A percentile compares a stretch with the other conserved stretches of the same genome.
These are phyloP conservation scores for Stegophylla sp. DNA, from an alignment of 2,888 invertebrate species.

Conservation along the genomic window DNA sequence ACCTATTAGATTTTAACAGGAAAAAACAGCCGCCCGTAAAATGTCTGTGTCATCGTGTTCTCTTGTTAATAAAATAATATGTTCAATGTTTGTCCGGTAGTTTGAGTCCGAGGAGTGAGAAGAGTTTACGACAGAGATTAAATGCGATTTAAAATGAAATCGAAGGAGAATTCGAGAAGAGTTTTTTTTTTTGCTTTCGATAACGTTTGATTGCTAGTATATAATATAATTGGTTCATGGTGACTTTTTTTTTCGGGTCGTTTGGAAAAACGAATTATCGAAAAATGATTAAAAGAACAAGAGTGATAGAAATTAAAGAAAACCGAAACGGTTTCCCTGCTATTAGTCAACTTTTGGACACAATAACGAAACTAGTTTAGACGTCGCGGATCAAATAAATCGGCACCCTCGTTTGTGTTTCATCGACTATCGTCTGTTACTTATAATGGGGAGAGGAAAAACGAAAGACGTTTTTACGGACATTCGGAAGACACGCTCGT, in stretches of 20 bases:
- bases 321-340: conserved; percentile 4
- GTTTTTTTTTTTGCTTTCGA: background rate
- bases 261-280: conserved; percentile 6
- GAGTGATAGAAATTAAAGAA: background rate
- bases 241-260: background rate
- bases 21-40: too few species aligned
- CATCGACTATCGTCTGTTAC: too few species aligned
- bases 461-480: too few species aligned
- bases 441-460: too few species aligned
- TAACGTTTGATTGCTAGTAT: background rate
- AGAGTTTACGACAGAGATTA: background rate
- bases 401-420: too few species aligned
- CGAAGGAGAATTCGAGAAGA: background rate
- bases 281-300: background rate
- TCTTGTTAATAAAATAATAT: too few species aligned
- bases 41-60: too few species aligned
- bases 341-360: background rate
- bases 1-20: too few species aligned
- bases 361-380: background rate
- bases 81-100: background rate
- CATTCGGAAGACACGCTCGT: too few species aligned
- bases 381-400: too few species aligned
- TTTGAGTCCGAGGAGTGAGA: too few species aligned
- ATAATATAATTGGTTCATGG: background rate
- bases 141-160: background rate